These are phyloP conservation scores for Eclectus roratus DNA, from an alignment of 2,113 vertebrate genomes.

Conservation along the genomic window DNA sequence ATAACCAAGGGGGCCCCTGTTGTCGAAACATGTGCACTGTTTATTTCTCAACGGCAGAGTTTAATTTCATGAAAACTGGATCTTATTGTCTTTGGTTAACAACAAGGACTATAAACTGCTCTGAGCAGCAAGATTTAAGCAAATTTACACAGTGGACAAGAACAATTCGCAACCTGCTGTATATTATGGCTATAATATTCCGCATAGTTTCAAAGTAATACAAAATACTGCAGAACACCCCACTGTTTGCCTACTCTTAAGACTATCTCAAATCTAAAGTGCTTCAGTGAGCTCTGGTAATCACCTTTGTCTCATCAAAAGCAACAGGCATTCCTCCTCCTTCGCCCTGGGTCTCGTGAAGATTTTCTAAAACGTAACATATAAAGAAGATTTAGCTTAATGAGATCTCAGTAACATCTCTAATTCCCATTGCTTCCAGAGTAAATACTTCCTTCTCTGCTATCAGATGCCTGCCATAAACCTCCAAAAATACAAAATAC, in stretches of 20 bases:
- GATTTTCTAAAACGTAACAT: background rate
- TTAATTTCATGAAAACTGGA: background rate
- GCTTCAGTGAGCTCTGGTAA: background rate
- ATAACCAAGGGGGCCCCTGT: background rate
- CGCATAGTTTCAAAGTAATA: background rate
- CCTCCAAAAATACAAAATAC: background rate
- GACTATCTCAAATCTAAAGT: background rate
- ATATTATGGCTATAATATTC: background rate
- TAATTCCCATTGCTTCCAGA: background rate
- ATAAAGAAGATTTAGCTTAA: slow-evolving; percentile 10
- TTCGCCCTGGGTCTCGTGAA: background rate
- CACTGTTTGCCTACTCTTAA: background rate
- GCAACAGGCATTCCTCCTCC: background rate
- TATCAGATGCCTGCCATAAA: background rate
- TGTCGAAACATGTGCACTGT: background rate
- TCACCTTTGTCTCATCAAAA: slow-evolving; percentile 20
- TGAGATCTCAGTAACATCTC: background rate
- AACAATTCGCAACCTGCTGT: background rate
- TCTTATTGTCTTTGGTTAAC: slow-evolving; percentile 11
- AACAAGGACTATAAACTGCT: background rate
- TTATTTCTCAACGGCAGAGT: background rate
- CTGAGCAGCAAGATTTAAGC: slow-evolving; percentile 14
- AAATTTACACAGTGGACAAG: background rate
- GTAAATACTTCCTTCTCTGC: background rate
- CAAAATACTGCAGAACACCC: background rate